Conservation (phyloP, 2,113 vertebrate species). For the Strix aluco region DNA sequence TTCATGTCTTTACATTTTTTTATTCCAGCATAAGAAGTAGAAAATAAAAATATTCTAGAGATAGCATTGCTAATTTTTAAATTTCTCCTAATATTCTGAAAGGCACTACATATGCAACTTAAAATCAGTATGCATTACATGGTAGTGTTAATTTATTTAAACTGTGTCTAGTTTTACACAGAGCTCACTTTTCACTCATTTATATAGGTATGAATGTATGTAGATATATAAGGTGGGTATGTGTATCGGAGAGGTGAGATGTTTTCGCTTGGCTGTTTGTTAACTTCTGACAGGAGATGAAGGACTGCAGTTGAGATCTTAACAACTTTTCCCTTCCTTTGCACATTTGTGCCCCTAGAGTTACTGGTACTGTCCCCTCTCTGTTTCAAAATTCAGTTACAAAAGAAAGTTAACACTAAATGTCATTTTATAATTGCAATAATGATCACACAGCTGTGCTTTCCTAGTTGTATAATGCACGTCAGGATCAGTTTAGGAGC, state of each 20-base stretch:
- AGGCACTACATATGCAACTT: neutral
- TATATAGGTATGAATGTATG: neutral
- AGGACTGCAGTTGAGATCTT: neutral
- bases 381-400: constrained; percentile 33
- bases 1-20: neutral
- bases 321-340: neutral
- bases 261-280: neutral
- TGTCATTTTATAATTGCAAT: constrained; percentile 74
- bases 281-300: neutral
- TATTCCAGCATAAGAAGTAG: neutral
- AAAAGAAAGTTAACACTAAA: constrained; percentile 70
- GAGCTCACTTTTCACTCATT: neutral
- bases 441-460: constrained; percentile 74
- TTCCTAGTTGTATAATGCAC: constrained; percentile 51
- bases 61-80: neutral
- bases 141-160: neutral
- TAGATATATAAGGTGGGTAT: neutral
- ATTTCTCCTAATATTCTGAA: neutral
- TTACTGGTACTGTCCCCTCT: neutral
- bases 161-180: neutral
- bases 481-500: constrained; percentile 68
- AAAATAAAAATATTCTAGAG: neutral
- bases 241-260: neutral
- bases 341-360: neutral
- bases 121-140: neutral